Percentiles rank a stretch among this genome's conserved stretches.
phyloP scores from a whole-genome alignment of 2,888 invertebrate genomes.

The Hedychridium roseum region DNA sequence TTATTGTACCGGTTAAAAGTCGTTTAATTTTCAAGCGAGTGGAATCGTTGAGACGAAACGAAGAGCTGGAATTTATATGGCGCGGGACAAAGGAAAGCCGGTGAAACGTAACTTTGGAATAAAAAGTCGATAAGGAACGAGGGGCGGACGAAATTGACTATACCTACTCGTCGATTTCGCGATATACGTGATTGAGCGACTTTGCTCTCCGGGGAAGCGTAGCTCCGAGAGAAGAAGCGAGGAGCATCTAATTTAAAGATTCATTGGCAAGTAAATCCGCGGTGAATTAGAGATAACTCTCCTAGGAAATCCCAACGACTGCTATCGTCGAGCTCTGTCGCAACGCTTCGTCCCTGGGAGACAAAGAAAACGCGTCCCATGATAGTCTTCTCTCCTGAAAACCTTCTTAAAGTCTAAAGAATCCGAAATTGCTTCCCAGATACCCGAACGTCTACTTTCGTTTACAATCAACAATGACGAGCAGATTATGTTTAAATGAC shows the following conservation, averaged over 20 bases:
- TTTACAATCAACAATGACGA: too few relatives aligned
- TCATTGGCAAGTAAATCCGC: conserved; percentile 68
- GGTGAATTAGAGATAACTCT: conserved; percentile 69
- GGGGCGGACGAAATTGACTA: conserved; percentile 17
- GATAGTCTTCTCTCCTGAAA: too few relatives aligned
- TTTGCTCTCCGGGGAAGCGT: conserved; percentile 14
- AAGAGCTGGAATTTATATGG: too few relatives aligned
- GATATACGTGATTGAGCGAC: conserved; percentile 49
- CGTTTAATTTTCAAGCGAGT: too few relatives aligned
- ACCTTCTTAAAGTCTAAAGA: too few relatives aligned
- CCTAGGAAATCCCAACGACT: conserved; percentile 56
- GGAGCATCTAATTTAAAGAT: conserved; percentile 68
- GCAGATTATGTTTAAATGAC: too few relatives aligned
- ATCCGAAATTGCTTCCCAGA: too few relatives aligned
- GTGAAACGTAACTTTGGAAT: conserved; percentile 2
- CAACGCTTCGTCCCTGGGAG: not conserved
- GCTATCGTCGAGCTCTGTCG: conserved; percentile 32
- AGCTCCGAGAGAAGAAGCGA: conserved; percentile 26
- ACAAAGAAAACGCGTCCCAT: not conserved
- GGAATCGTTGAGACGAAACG: too few relatives aligned
- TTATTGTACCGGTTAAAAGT: too few relatives aligned
- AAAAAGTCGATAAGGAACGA: conserved; percentile 17
- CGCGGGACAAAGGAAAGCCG: not conserved
- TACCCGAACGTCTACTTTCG: too few relatives aligned
- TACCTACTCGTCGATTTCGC: conserved; percentile 32